Evolutionary conservation across 2,797 vertebrate species (phyloP), one percentile per base, ranked within the genome.

Genomic region (Merluccius polli): DNA sequence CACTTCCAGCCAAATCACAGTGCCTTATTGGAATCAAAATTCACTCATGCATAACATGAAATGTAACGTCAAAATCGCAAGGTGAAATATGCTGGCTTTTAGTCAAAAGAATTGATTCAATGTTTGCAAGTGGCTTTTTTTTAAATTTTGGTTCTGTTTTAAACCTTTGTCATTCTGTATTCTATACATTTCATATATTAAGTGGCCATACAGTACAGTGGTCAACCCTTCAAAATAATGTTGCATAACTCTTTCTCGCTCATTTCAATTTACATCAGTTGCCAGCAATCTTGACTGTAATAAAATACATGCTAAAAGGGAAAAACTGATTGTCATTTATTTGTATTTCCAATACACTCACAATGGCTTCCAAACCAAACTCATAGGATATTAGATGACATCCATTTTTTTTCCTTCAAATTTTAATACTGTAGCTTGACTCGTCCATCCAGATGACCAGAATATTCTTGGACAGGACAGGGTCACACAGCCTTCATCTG

Each of bases 11-110:
- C 13, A 35, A 75, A 38, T 78, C 74, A 71, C 74, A 36, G 85
- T 89, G 90, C 89, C 90, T 90, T 89, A 82, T 77, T 70, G 67
- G 48, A 78, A 70, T 72, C 9, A 21, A 15, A 48, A 41, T 71
- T 70, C 10, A 2, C 36, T 16, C 9, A 52, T 11, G 68, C 59
- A 65, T 27, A 65, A 27, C 59, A 31, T 44, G 29, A n/a, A 35
- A 44, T 71, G 35, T 33, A 27, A 73, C 65, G 67, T 33, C 41
- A 68, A 13, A 70, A 65, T 81, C 18, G 63, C 30, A 76, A 76
- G 69, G 13, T 29, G 24, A 68, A 75, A 72, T 68, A 76, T 70
- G 24, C 59, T 83, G 84, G 85, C 82, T 87, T 85, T 32, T 75
- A 78, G 71, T 76, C 38, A 67, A 24, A 24, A 21, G 27, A 52